Base-by-base conservation (phyloP, 2,797 vertebrate genomes). In the Carcharodon carcharias region DNA sequence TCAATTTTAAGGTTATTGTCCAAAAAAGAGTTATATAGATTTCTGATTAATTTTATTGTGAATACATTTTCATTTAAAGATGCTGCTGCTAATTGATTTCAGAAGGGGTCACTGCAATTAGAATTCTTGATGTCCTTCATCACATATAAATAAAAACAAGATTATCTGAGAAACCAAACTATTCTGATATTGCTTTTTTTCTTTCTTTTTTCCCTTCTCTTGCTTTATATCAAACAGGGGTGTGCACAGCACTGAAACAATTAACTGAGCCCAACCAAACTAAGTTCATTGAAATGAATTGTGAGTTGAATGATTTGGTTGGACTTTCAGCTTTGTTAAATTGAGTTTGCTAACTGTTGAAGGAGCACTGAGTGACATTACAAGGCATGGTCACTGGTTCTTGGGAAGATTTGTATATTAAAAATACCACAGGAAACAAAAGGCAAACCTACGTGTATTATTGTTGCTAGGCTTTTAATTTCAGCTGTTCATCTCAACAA, bases 51-150 rank as follows among this genome's bases (percentile, higher is more conserved):
- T 65, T 40, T 45, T 40, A 26, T 93, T 93, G 65, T 67, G 18
- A 67, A 23, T 67, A 21, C 18, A 67, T 67, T 93, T 93, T 65
- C 67, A 63, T 67, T 93, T 65, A n/a, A 63, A 67, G 97, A 96
- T 96, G 96, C 94, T 97, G 67, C 97, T 98, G 96, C 56, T 96
- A 63, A 65, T 96, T 11, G 91, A 97, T 96, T 96, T 96, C 97
- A 80, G 45, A 45, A 54, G 77, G 31, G 71, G 26, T 96, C 31
- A 35, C 97, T 96, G 63, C 96, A 88, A 56, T 96, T 54, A 61
- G 26, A 71, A 28, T 65, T 82, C 21, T 88, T 50, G 85, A 56
- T 61, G 50, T 40, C 96, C 73, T 96, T 58, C 96, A 40, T 65
- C 96, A 31, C 56, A 58, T 80, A 82, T 28, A 96, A 88, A 96